Evolutionary conservation across 2,113 vertebrate species (phyloP), one percentile per base, ranked within the genome.

Genomic region (Barnardius zonarius): DNA sequence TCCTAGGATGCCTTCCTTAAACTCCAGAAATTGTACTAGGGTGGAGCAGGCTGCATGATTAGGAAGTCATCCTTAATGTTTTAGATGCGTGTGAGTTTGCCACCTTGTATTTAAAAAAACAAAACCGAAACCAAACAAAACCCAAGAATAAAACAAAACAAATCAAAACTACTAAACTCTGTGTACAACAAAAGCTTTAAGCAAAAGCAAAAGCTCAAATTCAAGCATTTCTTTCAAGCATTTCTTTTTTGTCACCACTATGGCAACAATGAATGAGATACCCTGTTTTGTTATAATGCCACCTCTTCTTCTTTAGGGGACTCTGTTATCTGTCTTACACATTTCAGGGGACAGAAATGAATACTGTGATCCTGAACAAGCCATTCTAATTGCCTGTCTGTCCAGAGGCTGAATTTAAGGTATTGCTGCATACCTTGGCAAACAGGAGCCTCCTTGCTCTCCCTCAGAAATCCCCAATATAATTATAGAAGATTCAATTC

Each of bases 401-500:
- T 86, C 64, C 55, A 75, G 39, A 83, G 62, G 62, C 18, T 86
- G 76, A 83, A 52, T 88, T 88, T 92, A 75, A 95, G 55, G 44
- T 64, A 20, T 74, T 52, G 51, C 64, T 92, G 30, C 37, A 61
- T 92, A 22, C 41, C 43, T 81, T 5, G 11, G 55, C 78, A 92
- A 86, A 75, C 18, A 86, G 51, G 61, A 77, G 17, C 67, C 35
- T 43, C 61, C 94, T 94, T 92, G 22, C 83, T 81, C 44, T 83
- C 30, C 64, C 51, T 89, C 52, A 85, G 79, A 96, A 95, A 96
- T 77, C 33, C 77, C 63, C 83, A 72, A 13, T 78, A 93, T 57
- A 92, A 93, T 94, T 86, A 91, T 31, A 69, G 83, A 91, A 73
- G 88, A 96, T 90, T 92, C 86, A 91, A 11, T 77, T 93, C 49